These are phyloP conservation scores for Mormyrus proboscirostris DNA, from an alignment of 2,797 vertebrate species.

Conservation along the genomic window DNA sequence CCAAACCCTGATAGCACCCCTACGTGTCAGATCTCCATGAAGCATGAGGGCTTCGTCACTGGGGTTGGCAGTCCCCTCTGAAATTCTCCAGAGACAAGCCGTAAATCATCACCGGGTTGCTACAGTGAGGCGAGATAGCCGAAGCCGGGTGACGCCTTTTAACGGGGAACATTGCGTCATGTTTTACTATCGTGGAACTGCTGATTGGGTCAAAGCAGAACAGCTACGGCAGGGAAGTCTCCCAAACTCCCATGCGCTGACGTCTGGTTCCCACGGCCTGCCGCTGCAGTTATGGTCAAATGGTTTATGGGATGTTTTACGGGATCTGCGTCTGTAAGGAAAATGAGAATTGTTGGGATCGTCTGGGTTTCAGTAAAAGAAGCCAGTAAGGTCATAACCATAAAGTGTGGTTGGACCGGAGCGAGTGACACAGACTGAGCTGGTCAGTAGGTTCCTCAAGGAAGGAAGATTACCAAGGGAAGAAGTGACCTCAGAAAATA, in stretches of 20 bases:
- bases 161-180: not conserved
- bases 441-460: not conserved
- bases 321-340: conserved; percentile 17
- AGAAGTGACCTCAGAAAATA: not conserved
- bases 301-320: conserved; percentile 40
- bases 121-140: not conserved
- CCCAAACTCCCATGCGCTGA: conserved; percentile 13
- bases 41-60: not conserved
- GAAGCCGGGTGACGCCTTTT: not conserved
- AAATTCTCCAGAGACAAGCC: conserved; percentile 9
- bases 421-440: not conserved
- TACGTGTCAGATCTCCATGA: not conserved
- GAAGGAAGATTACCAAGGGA: not conserved
- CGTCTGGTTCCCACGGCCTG: conserved; percentile 33
- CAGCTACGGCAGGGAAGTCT: not conserved
- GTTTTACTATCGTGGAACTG: not conserved
- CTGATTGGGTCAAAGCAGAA: not conserved
- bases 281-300: conserved; percentile 32
- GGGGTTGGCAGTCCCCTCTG: conserved; percentile 2
- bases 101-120: not conserved
- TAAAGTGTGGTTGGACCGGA: not conserved
- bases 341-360: not conserved
- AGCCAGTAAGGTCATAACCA: not conserved
- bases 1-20: not conserved
- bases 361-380: not conserved